phyloP scores from a whole-genome alignment of 2,888 invertebrate genomes.

The Troides aeacus region DNA sequence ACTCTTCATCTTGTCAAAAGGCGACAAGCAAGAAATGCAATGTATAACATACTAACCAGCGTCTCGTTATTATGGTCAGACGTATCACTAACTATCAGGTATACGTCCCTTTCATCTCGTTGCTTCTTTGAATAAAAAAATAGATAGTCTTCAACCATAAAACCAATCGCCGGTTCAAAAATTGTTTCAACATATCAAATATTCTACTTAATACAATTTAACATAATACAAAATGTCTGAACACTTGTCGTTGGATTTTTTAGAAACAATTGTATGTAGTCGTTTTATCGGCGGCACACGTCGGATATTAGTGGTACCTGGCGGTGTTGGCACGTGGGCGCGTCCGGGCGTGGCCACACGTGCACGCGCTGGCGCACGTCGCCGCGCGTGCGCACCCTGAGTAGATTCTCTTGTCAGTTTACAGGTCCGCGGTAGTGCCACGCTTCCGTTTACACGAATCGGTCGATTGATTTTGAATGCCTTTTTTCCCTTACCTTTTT shows the following conservation, averaged over 20 bases:
- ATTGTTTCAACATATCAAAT: not conserved
- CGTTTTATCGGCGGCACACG: slow-evolving; percentile 31
- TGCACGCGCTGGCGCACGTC: slow-evolving; percentile 52
- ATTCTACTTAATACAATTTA: not conserved
- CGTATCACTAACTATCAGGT: too few relatives aligned
- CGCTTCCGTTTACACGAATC: slow-evolving; percentile 18
- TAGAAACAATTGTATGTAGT: slow-evolving; percentile 3
- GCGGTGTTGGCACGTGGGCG: slow-evolving; percentile 55
- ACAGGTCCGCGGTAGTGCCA: slow-evolving; percentile 20
- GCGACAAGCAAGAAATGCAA: too few relatives aligned
- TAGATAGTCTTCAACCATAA: too few relatives aligned
- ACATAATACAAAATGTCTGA: too few relatives aligned
- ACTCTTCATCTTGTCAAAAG: too few relatives aligned
- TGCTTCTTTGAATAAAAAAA: too few relatives aligned
- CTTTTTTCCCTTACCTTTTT: not conserved
- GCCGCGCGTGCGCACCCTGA: slow-evolving; percentile 40
- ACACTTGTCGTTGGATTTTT: slow-evolving; percentile 7
- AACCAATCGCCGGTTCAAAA: too few relatives aligned
- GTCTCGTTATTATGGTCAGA: too few relatives aligned
- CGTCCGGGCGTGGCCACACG: slow-evolving; percentile 58
- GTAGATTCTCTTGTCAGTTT: slow-evolving; percentile 44
- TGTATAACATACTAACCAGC: too few relatives aligned
- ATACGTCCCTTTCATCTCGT: too few relatives aligned
- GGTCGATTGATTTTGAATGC: not conserved
- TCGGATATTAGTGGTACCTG: slow-evolving; percentile 45